A percentile compares a stretch with the other conserved stretches of the same genome.
Evolutionary conservation across 2,113 vertebrate species (phyloP).

Genomic region (Synodontis membranacea): DNA sequence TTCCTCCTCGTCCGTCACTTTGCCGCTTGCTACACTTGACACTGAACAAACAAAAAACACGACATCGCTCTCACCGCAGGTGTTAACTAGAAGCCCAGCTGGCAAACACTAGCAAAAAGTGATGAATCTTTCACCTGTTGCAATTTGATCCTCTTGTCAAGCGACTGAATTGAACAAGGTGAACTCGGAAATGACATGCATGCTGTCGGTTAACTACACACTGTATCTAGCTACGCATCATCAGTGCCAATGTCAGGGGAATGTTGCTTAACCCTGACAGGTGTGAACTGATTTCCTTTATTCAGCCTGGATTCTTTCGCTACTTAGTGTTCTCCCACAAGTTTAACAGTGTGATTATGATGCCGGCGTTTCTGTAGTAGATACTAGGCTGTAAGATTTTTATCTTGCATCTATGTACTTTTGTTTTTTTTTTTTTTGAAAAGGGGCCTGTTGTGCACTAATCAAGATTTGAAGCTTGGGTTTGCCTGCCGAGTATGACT

Average conservation of each 20-base stretch:
- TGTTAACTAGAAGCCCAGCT: background rate
- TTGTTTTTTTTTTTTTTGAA: background rate
- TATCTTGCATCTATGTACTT: background rate
- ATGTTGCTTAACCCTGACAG: background rate
- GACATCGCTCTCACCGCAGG: background rate
- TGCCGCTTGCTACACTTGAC: background rate
- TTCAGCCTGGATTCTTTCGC: background rate
- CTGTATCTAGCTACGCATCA: background rate
- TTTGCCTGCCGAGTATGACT: background rate
- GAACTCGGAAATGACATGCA: background rate
- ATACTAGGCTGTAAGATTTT: background rate
- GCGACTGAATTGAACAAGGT: background rate
- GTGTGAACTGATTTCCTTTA: background rate
- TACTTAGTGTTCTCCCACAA: background rate
- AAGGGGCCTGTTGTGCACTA: background rate
- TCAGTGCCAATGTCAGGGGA: background rate
- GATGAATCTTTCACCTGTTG: background rate
- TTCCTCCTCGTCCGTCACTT: background rate
- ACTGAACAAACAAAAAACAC: background rate
- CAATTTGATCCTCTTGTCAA: background rate
- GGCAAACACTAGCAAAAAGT: background rate
- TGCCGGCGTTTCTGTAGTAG: background rate
- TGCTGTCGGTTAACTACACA: background rate
- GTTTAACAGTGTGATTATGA: background rate
- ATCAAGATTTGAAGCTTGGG: background rate